Base-by-base conservation (phyloP, 2,113 vertebrate species). In the Taxidea taxus region DNA sequence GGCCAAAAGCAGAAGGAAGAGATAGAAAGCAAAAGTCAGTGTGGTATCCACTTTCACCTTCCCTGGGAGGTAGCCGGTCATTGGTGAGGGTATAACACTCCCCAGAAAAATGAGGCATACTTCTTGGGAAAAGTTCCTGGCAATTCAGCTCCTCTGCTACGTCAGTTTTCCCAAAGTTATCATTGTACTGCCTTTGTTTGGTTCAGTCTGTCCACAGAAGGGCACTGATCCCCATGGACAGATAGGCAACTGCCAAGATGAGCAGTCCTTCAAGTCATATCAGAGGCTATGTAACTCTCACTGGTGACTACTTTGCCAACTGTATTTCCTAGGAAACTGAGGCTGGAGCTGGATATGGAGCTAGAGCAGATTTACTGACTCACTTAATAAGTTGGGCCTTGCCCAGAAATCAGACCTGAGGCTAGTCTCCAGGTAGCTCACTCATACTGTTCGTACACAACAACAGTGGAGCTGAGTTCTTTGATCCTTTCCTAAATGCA, bases 1-100 rank as follows among this genome's bases (percentile, higher is more conserved):
- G 14, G 14, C 31, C 78, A 93, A 96, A 93, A 96, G 37, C 78
- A 96, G 78, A 77, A 95, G 54, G 54, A 68, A 18, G 49, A 93
- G 54, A 88, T 31, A 89, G 37, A 92, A 92, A 94, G 77, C 56
- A 81, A 72, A 91, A 90, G 11, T 84, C 49, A 21, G 37, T 34
- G 54, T n/a, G 2, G n/a, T 82, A 78, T 62, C 64, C 25, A 83
- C 7, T 68, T 54, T 80, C 25, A 51, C 39, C 58, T 97, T 39
- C 11, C 16, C 89, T n/a, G 72, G 72, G 51, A 91, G n/a, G 44
- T 39, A 93, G 39, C 31, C 83, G 51, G 80, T 70, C 70, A 83
- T 13, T 80, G 56, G 39, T 84, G 47, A 92, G 23, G 66, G 37
- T 78, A 34, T 47, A 74, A 86, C 42, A 58, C 37, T 75, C 34